A percentile compares a stretch with the other conserved stretches of the same genome.
These are phyloP conservation scores for Brenthis daphne DNA, from an alignment of 2,888 invertebrate genomes.

Conservation along the genomic window DNA sequence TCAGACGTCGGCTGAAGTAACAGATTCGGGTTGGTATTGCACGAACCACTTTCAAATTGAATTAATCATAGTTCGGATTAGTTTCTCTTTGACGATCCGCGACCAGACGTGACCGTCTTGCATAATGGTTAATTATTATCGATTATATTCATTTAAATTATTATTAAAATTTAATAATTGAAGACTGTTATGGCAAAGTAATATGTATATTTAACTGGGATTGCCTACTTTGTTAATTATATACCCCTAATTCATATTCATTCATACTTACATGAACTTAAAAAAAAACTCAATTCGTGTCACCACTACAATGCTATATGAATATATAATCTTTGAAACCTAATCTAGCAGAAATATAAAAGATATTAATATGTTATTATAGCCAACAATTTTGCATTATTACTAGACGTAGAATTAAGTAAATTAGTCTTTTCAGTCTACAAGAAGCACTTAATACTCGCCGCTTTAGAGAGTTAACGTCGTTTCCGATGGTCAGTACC, in stretches of 20 bases:
- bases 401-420: neutral
- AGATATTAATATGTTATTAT: too few relatives aligned
- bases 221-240: too few relatives aligned
- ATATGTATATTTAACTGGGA: too few relatives aligned
- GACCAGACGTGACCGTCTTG: conserved; percentile 67
- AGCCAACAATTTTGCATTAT: neutral
- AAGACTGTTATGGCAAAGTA: neutral
- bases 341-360: too few relatives aligned
- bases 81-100: conserved; percentile 72
- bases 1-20: conserved; percentile 61
- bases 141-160: conserved; percentile 33
- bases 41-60: conserved; percentile 71
- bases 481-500: conserved; percentile 64
- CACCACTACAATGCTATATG: too few relatives aligned
- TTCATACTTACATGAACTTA: too few relatives aligned
- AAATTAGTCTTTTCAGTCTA: neutral
- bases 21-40: conserved; percentile 66
- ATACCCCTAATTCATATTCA: too few relatives aligned
- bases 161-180: conserved; percentile 34
- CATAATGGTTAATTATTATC: conserved; percentile 54
- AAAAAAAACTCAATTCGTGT: too few relatives aligned
- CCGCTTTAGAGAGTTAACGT: conserved; percentile 28
- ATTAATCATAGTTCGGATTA: conserved; percentile 79
- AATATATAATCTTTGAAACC: too few relatives aligned
- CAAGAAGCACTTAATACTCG: conserved; percentile 40